A percentile compares a stretch with the other conserved stretches of the same genome.
Conservation (phyloP, 2,888 invertebrate genomes). For the Hydraecia micacea region DNA sequence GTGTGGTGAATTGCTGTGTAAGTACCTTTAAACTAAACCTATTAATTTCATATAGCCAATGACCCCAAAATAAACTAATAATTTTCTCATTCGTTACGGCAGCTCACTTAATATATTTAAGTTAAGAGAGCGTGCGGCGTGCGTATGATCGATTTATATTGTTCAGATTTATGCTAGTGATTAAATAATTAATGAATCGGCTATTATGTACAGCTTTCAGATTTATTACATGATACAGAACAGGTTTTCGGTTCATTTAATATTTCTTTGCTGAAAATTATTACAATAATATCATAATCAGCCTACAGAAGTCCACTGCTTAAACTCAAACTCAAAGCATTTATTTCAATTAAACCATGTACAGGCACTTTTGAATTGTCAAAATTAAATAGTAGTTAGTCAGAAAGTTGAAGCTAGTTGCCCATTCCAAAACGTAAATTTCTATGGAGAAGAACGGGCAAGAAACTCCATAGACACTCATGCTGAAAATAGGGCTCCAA, state of each 20-base stretch:
- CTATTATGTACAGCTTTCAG: conserved; percentile 31
- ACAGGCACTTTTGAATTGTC: too few species aligned
- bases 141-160: conserved; percentile 25
- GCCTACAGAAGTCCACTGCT: too few species aligned
- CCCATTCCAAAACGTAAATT: too few species aligned
- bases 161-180: conserved; percentile 32
- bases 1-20: not conserved
- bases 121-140: conserved; percentile 13
- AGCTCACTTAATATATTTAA: not conserved
- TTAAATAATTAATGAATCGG: conserved; percentile 52
- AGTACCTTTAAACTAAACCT: not conserved
- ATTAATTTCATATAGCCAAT: conserved; percentile 14
- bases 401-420: too few species aligned
- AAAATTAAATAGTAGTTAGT: too few species aligned
- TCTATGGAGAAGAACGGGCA: too few species aligned
- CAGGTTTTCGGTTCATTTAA: not conserved
- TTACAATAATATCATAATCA: not conserved
- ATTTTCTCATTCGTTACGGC: conserved; percentile 1
- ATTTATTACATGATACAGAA: conserved; percentile 6
- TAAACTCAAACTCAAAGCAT: too few species aligned
- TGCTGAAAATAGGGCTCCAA: too few species aligned
- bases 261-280: not conserved
- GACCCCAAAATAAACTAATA: not conserved
- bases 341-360: too few species aligned
- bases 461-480: too few species aligned